Evolutionary conservation across 2,888 invertebrate genomes (phyloP).

Genomic region (Geophilus truncorum): DNA sequence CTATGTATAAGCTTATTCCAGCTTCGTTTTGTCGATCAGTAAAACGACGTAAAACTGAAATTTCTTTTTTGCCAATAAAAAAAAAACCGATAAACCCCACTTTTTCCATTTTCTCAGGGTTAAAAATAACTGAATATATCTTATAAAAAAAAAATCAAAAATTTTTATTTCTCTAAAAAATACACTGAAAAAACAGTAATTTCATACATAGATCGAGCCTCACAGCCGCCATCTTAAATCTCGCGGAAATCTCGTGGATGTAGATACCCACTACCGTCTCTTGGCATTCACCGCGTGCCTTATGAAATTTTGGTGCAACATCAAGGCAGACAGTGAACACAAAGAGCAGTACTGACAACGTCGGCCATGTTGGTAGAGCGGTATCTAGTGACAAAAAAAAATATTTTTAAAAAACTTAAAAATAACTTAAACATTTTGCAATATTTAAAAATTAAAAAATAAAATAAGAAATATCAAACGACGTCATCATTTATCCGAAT

Average conservation of each 20-base stretch:
- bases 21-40: background rate
- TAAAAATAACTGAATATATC: too few relatives aligned
- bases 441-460: background rate
- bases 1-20: background rate
- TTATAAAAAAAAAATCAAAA: background rate
- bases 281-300: slow-evolving; percentile 99
- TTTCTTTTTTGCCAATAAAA: background rate
- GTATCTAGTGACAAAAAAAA: background rate
- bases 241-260: background rate
- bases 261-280: slow-evolving; percentile 60
- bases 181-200: background rate
- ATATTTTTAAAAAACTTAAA: background rate
- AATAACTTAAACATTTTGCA: too few relatives aligned
- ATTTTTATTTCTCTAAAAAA: background rate
- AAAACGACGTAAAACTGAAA: too few relatives aligned
- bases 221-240: background rate
- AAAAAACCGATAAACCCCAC: background rate
- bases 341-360: slow-evolving; percentile 33
- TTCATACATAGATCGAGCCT: background rate
- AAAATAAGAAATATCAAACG: background rate
- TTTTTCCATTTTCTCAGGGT: too few relatives aligned
- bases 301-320: slow-evolving; percentile 79
- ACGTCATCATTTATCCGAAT: too few relatives aligned
- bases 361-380: background rate
- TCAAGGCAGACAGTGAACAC: slow-evolving; percentile 58